Evolutionary conservation across 2,888 invertebrate genomes (phyloP).

Genomic region (Catocala nupta): DNA sequence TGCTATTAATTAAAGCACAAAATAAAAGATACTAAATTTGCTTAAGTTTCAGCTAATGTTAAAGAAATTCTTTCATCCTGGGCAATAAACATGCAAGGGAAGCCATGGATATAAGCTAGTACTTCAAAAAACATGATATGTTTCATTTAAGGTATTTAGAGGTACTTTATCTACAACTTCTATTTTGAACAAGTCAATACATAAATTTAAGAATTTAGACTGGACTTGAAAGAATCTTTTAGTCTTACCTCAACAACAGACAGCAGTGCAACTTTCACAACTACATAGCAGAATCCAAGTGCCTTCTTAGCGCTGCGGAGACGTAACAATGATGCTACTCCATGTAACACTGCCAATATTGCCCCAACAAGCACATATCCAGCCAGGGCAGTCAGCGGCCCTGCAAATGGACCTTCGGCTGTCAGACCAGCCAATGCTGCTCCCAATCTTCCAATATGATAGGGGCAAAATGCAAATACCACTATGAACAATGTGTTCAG

Average conservation of each 20-base stretch:
- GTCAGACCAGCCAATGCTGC: conserved; percentile 88
- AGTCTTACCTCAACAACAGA: conserved; percentile 96
- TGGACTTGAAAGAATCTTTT: not conserved
- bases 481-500: conserved; percentile 98
- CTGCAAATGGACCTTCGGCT: conserved; percentile 94
- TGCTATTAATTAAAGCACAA: too few relatives aligned
- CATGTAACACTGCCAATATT: conserved; percentile 93
- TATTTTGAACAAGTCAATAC: too few relatives aligned
- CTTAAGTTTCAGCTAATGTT: too few relatives aligned
- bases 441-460: conserved; percentile 96
- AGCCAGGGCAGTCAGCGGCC: conserved; percentile 95
- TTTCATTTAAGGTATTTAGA: too few relatives aligned
- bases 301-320: conserved; percentile 93
- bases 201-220: too few relatives aligned
- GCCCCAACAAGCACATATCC: conserved; percentile 97
- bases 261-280: conserved; percentile 96
- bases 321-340: conserved; percentile 92
- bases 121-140: too few relatives aligned
- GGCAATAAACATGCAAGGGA: too few relatives aligned
- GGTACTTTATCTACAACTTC: too few relatives aligned
- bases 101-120: too few relatives aligned
- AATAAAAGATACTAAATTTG: too few relatives aligned
- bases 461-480: conserved; percentile 98
- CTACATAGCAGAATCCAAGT: conserved; percentile 97
- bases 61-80: too few relatives aligned